phyloP scores from a whole-genome alignment of 2,888 invertebrate genomes.

The Patella ulyssiponensis region DNA sequence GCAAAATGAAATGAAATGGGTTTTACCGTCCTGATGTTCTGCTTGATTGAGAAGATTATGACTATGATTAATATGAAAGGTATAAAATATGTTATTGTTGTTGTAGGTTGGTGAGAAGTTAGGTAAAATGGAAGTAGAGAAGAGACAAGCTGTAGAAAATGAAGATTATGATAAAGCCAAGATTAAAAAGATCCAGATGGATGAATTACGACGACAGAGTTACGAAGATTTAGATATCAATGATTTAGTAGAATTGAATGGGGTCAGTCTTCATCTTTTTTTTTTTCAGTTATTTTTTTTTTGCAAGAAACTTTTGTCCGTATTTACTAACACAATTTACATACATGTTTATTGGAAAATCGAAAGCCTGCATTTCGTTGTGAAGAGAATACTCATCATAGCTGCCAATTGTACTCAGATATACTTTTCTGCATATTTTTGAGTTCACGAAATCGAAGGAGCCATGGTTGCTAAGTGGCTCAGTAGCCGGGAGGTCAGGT shows the following conservation, averaged over 20 bases:
- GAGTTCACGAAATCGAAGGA: no score
- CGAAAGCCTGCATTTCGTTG: no score
- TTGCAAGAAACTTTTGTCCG: not conserved
- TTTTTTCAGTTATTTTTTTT: not conserved
- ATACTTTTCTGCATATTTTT: no score
- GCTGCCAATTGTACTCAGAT: no score
- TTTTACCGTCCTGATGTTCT: no score
- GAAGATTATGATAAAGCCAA: constrained; percentile 95
- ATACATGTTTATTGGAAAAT: not conserved
- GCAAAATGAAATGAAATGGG: no score
- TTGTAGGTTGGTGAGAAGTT: constrained; percentile 85
- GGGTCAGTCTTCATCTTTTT: constrained; percentile 40
- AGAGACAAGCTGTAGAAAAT: constrained; percentile 88
- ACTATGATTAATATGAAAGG: no score
- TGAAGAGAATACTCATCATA: no score
- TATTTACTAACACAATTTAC: not conserved
- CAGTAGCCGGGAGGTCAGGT: no score
- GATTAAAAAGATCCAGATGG: constrained; percentile 89
- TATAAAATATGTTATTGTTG: not conserved
- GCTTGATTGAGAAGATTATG: no score
- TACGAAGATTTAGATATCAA: constrained; percentile 80
- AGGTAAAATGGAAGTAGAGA: constrained; percentile 91
- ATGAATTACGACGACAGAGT: constrained; percentile 84
- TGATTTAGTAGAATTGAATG: constrained; percentile 83
- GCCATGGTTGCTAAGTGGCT: no score